Evolutionary conservation across 2,797 vertebrate genomes (phyloP).

Genomic region (Enteromius unitaeniatus): DNA sequence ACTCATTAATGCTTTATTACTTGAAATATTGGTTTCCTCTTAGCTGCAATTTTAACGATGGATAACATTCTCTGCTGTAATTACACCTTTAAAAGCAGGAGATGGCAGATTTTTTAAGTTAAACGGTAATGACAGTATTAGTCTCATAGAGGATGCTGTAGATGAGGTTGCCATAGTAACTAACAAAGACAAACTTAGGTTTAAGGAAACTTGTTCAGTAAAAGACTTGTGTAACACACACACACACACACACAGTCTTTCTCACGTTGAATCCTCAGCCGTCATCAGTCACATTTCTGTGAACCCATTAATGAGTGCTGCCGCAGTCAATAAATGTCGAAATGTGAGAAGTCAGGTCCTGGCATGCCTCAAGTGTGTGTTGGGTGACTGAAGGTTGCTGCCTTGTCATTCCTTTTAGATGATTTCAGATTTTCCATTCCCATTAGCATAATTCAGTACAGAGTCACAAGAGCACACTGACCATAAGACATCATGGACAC

Average conservation of each 20-base stretch:
- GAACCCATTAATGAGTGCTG: conserved; percentile 37
- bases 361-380: conserved; percentile 22
- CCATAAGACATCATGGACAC: not conserved
- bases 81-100: not conserved
- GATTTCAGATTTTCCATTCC: conserved; percentile 45
- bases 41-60: not conserved
- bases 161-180: conserved; percentile 23
- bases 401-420: conserved; percentile 41
- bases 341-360: conserved; percentile 22
- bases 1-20: not conserved
- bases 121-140: not conserved
- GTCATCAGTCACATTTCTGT: conserved; percentile 6
- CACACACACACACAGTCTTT: conserved; percentile 20
- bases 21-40: not conserved
- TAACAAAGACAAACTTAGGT: not conserved
- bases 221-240: not conserved
- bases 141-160: not conserved
- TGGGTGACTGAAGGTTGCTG: conserved; percentile 21
- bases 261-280: not conserved
- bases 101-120: not conserved
- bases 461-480: not conserved
- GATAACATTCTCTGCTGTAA: no score
- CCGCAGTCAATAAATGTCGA: conserved; percentile 7
- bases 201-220: not conserved
- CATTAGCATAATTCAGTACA: not conserved